Conservation (phyloP, 2,888 invertebrate species). For the Hydrotaea diabolus region DNA sequence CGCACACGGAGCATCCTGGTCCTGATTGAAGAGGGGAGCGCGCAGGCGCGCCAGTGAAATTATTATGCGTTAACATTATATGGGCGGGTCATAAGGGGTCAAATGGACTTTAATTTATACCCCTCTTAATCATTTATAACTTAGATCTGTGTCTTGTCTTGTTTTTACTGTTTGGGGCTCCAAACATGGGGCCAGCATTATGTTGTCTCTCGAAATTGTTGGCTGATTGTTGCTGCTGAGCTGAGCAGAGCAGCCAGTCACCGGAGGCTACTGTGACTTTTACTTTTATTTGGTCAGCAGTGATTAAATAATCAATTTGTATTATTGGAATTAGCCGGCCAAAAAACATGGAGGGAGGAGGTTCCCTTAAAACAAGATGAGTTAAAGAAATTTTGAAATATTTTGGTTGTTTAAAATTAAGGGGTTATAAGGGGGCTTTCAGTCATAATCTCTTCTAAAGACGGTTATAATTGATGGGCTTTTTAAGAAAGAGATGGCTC, state of each 20-base stretch:
- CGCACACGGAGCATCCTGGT: background rate
- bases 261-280: conserved; percentile 64
- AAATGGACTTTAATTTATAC: conserved; percentile 67
- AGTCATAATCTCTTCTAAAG: background rate
- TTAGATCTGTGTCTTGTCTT: background rate
- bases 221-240: no score
- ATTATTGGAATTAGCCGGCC: conserved; percentile 36
- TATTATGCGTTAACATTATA: conserved; percentile 66
- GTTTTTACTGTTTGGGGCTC: background rate
- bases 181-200: background rate
- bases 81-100: conserved; percentile 65
- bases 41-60: conserved; percentile 35
- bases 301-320: conserved; percentile 65
- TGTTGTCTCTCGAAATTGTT: background rate
- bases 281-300: conserved; percentile 65
- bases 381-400: background rate
- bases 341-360: background rate
- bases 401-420: background rate
- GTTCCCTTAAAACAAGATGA: background rate
- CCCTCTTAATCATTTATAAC: conserved; percentile 67
- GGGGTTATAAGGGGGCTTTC: background rate
- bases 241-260: background rate
- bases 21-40: background rate
- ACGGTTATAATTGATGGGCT: background rate
- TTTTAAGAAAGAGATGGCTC: no score